A percentile compares a stretch with the other conserved stretches of the same genome.
Evolutionary conservation across 2,888 invertebrate genomes (phyloP).

Genomic region (Myathropa florea): DNA sequence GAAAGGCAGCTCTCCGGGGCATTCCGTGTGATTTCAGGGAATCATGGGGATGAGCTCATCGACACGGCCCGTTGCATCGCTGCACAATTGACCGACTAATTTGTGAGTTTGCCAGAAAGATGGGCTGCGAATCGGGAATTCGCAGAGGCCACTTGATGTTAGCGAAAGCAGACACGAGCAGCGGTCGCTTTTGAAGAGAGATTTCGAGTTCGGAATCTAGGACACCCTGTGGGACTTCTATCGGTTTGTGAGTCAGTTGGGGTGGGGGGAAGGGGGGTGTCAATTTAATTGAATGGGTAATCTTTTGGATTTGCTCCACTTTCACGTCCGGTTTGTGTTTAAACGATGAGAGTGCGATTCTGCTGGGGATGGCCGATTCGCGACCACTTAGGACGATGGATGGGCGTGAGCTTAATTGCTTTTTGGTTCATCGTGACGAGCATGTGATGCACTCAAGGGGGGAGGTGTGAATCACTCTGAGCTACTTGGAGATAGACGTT

Average conservation of each 20-base stretch:
- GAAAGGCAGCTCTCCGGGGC: neutral
- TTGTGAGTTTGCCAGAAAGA: neutral
- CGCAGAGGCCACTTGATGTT: too few relatives aligned
- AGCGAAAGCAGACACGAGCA: neutral
- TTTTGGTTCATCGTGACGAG: too few relatives aligned
- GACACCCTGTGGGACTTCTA: neutral
- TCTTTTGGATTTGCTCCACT: neutral
- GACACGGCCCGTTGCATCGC: too few relatives aligned
- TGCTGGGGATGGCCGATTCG: too few relatives aligned
- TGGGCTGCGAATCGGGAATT: too few relatives aligned
- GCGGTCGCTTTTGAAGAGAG: neutral
- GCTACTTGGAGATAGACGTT: too few relatives aligned
- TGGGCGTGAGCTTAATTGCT: too few relatives aligned
- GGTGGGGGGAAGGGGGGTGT: too few relatives aligned
- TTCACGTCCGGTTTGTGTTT: neutral
- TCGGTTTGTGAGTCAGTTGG: neutral
- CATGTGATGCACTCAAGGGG: too few relatives aligned
- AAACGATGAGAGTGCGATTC: too few relatives aligned
- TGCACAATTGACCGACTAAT: neutral
- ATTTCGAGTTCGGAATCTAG: neutral
- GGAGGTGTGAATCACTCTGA: too few relatives aligned
- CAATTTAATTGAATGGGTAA: neutral
- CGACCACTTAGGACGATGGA: too few relatives aligned
- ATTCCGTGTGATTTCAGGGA: neutral
- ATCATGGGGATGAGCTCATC: neutral